Conservation (phyloP, 2,888 invertebrate species). For the Acanthosoma haemorrhoidale region DNA sequence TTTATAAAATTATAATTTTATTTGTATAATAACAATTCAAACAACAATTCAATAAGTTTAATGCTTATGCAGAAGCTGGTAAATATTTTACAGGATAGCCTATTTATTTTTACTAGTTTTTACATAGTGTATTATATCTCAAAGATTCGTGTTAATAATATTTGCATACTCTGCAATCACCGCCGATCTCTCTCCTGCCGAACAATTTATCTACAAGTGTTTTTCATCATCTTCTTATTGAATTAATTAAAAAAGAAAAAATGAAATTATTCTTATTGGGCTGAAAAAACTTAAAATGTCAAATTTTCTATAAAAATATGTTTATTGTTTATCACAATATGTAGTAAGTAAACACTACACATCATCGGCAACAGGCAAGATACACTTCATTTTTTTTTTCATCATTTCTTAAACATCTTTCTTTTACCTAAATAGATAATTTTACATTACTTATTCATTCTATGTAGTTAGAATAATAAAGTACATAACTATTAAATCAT, state of each 20-base stretch:
- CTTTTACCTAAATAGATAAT: conserved; percentile 15
- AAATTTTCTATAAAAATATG: conserved; percentile 24
- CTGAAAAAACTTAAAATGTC: neutral
- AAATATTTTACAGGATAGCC: neutral
- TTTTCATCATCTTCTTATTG: neutral
- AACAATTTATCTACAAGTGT: neutral
- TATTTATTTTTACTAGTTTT: too few species aligned
- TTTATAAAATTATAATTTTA: conserved; percentile 18
- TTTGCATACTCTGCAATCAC: neutral
- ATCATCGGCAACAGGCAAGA: conserved; percentile 14
- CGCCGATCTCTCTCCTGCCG: neutral
- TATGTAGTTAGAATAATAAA: neutral
- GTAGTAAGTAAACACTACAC: conserved; percentile 5
- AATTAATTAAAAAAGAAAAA: neutral
- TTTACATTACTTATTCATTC: neutral
- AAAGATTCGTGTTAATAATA: too few species aligned
- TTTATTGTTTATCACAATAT: conserved; percentile 23
- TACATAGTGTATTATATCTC: too few species aligned
- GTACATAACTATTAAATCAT: neutral
- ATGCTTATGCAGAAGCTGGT: neutral
- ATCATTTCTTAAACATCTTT: neutral
- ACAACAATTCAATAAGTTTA: neutral
- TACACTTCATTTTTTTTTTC: conserved; percentile 1
- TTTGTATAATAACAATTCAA: neutral
- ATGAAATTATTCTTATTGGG: neutral